Conservation (phyloP, 2,888 invertebrate genomes). For the Amorpha juglandis region DNA sequence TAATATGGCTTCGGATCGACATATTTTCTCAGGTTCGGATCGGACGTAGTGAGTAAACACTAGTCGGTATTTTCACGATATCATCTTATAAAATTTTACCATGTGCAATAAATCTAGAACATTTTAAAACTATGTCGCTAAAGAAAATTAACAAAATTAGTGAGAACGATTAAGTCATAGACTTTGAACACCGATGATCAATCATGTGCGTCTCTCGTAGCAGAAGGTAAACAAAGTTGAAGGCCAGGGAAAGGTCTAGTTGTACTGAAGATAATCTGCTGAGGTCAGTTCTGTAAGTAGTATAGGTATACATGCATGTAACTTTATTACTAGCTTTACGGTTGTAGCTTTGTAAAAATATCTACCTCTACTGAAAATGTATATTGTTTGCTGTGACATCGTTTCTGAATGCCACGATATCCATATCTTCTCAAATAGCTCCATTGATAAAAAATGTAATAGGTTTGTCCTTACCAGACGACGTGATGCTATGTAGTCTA, state of each 20-base stretch:
- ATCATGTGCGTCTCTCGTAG: constrained; percentile 14
- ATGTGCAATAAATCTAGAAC: background rate
- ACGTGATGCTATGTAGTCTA: constrained; percentile 11
- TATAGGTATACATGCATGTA: constrained; percentile 8
- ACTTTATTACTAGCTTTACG: too few species aligned
- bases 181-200: background rate
- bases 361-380: too few species aligned
- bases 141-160: constrained; percentile 1
- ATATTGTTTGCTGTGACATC: too few species aligned
- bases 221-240: constrained; percentile 22
- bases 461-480: background rate
- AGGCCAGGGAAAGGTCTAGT: constrained; percentile 27
- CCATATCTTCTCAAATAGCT: too few species aligned
- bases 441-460: too few species aligned
- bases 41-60: too few species aligned
- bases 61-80: too few species aligned
- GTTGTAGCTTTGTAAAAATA: too few species aligned
- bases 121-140: background rate
- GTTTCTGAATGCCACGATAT: too few species aligned
- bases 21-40: too few species aligned
- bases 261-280: constrained; percentile 12
- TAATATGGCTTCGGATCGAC: too few species aligned
- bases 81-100: too few species aligned
- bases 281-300: constrained; percentile 9
- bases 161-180: background rate